These are phyloP conservation scores for Poeciliopsis retropinna DNA, from an alignment of 2,113 vertebrate species.

Conservation along the genomic window DNA sequence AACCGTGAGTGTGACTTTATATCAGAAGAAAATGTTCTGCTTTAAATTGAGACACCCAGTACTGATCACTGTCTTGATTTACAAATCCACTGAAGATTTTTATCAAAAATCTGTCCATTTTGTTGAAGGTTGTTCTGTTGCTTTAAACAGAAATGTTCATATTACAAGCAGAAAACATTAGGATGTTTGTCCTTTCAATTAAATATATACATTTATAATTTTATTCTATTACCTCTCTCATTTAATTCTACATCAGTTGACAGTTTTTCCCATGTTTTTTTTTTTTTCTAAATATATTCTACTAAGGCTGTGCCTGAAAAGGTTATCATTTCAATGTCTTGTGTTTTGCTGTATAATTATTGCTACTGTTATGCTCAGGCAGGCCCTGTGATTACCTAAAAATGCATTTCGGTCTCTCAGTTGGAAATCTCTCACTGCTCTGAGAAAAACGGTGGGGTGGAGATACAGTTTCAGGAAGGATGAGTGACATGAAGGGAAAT, in stretches of 20 bases:
- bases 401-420: slow-evolving; percentile 52
- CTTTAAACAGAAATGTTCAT: not conserved
- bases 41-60: not conserved
- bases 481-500: slow-evolving; percentile 39
- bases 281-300: slow-evolving; percentile 23
- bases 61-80: not conserved
- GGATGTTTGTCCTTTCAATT: slow-evolving; percentile 6
- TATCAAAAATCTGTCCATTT: not conserved
- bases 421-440: slow-evolving; percentile 39
- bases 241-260: slow-evolving; percentile 8
- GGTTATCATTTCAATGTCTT: slow-evolving; percentile 56
- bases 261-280: slow-evolving; percentile 10
- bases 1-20: not conserved
- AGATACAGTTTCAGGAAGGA: slow-evolving; percentile 1
- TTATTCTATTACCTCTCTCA: slow-evolving; percentile 13
- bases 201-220: slow-evolving; percentile 15
- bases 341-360: slow-evolving; percentile 55
- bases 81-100: not conserved
- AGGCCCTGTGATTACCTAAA: slow-evolving; percentile 53
- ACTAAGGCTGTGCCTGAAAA: slow-evolving; percentile 20
- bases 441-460: slow-evolving; percentile 6
- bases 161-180: not conserved
- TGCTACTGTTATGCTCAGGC: slow-evolving; percentile 40
- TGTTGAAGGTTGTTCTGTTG: not conserved
- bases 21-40: not conserved